Evolutionary conservation across 2,888 invertebrate species (phyloP), one percentile per base, ranked within the genome.

Genomic region (Augiades crinisus): DNA sequence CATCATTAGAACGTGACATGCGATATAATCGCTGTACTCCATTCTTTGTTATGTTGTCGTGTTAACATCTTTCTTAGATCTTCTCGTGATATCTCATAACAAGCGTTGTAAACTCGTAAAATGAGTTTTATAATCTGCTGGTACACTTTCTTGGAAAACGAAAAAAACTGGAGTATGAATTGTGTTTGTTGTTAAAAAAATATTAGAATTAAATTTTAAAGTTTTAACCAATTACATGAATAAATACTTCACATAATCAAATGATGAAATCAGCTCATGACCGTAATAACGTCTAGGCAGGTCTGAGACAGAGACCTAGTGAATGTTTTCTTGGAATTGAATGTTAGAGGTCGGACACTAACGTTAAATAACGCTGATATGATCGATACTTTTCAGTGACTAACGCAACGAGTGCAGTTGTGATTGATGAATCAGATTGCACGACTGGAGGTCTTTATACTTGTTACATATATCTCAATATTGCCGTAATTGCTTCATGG

Each of bases 351-450:
- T 41, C 49, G 34, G 8, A 12, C 27, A 43, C 10, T 36, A 33
- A 47, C 27, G 33, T 40, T 49, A 41, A 49, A 49, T 49, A 33
- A 49, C 17, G 22, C 24, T 21, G 24, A 49, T 49, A 34, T 50
- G 49, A 50, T 43, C 49, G 41, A 43, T 34, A 43, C 43, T 34
- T 50, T 49, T 49, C 41, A 43, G 34, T 50, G 36, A 36, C 36
- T 36, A 43, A 30, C 41, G 16, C 43, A 50, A 50, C 30, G 19
- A 43, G 50, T 30, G 41, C 34, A 50, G 34, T 50, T 43, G 24
- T 50, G 50, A 50, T 30, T 50, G 43, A 50, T 50, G 43, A 50
- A 50, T 50, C 43, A 34, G 36, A 43, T 50, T 43, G 19, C 12
- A 50, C 36, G 50, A 43, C 34, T 41, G 10, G 44, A 21, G 33